Evolutionary conservation across 2,888 invertebrate species (phyloP), one percentile per base, ranked within the genome.

Genomic region (Tetrapedia diversipes): DNA sequence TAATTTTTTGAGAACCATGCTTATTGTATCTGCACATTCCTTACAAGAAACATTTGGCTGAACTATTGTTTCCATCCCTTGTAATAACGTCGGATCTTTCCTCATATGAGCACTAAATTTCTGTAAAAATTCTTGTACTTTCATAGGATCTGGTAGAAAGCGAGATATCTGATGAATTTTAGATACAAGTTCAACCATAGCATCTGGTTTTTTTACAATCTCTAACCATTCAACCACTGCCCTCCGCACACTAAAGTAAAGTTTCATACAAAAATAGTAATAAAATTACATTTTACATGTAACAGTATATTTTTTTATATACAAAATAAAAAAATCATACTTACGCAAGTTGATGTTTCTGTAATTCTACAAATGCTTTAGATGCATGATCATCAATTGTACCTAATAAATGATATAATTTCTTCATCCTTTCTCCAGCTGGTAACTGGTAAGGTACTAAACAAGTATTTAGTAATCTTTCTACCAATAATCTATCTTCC

Each of bases 301-400:
- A 8, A 49, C 43, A 24, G 19, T 34, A 45, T n/a, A 22, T 10
- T n/a, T n/a, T n/a, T n/a, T n/a, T n/a, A n/a, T 39, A 29, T 10
- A 19, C 32, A 51, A 22, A 51, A 64, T 4, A 43, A 59, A 27
- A 41, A 75, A 63, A 57, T 14, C n/a, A 29, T 60, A 89, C 92
- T 91, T 89, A 93, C 93, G 95, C 95, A 86, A 97, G 92, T 90
- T 98, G 97, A 92, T 97, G 97, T 88, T 98, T 98, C 89, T 98
- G 97, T 74, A 99, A 92, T 91, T 99, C 98, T 88, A 98, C 95
- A 88, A 97, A 96, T 4, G 97, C 97, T 92, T 98, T 98, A 0
- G 97, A 96, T 0, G 98, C 98, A 91, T 98, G 96, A 83, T 98
- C 97, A 89, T 99, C 99, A 39, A 99, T 96, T 53, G 98, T 98